A percentile compares a stretch with the other conserved stretches of the same genome.
Conservation (phyloP, 1,140 invertebrate species). For the Stenopsyche tienmushanensis region DNA sequence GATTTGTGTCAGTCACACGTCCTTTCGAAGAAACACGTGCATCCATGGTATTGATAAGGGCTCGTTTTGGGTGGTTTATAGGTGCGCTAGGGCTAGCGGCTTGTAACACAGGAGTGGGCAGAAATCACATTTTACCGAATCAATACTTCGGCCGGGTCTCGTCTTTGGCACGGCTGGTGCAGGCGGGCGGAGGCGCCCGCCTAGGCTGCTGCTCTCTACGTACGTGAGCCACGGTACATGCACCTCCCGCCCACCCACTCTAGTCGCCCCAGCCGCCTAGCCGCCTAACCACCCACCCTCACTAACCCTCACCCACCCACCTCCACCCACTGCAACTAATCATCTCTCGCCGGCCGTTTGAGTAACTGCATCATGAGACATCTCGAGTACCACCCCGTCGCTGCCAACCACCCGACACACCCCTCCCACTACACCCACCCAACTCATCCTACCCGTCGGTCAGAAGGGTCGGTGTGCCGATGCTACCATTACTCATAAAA, state of each 20-base stretch:
- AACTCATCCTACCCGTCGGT: no score
- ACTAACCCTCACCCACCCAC: not conserved
- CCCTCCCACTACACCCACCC: no score
- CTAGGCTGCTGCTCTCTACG: slow-evolving; percentile 15
- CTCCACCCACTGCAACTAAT: slow-evolving; percentile 6
- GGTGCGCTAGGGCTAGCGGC: slow-evolving; percentile 15
- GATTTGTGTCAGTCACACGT: no score
- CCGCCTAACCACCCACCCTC: not conserved
- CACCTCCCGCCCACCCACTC: not conserved
- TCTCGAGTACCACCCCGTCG: slow-evolving; percentile 10
- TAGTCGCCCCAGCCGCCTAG: not conserved
- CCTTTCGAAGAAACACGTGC: not conserved
- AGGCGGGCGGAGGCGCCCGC: slow-evolving; percentile 19
- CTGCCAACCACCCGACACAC: no score
- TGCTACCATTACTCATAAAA: no score
- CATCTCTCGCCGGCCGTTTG: not conserved
- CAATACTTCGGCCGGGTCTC: slow-evolving; percentile 41
- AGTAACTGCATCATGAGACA: no score
- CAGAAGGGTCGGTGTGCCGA: no score
- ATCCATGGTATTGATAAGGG: not conserved
- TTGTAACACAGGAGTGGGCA: slow-evolving; percentile 35
- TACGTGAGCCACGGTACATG: slow-evolving; percentile 7
- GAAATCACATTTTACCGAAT: slow-evolving; percentile 43
- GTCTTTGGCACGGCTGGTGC: slow-evolving; percentile 32
- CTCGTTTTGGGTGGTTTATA: slow-evolving; percentile 6